Evolutionary conservation across 2,888 invertebrate species (phyloP), one percentile per base, ranked within the genome.

Genomic region (Rhimphoctona megacephalus): DNA sequence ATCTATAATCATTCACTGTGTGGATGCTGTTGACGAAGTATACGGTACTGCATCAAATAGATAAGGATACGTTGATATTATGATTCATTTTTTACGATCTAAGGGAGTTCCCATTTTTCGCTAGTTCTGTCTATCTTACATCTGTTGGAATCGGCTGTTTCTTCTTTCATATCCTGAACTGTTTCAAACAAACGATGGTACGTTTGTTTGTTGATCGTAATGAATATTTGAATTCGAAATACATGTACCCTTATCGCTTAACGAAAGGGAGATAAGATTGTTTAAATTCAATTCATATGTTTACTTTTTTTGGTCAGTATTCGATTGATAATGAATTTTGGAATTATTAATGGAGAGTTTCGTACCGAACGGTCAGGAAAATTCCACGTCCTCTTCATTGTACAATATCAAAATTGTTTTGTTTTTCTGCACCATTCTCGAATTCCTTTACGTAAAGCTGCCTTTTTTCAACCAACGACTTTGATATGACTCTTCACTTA

Each of bases 1-100:
- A 70, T 70, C 46, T 43, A 39, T 1, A 70, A 70, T 69, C 43
- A 43, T 69, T 69, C 14, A 69, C 30, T 30, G 70, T 30, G 30
- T 17, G 30, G 30, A 70, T 70, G 61, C 61, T 61, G 46, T 70
- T 30, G 49, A 30, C 30, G 30, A 19, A 46, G 49, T 49, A 19
- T 30, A 14, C 46, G 30, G 30, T 30, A 2, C n/a, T 22, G 36
- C 9, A 36, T 67, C 8, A 19, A 46, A 49, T 46, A 19, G 30
- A 70, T 19, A 49, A 30, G 17, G 19, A 70, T 17, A 30, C 61
- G 7, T 30, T 61, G 17, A 17, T 17, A 7, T 61, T 30, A 30
- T 17, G 61, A 61, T 61, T 61, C 57, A 61, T 30, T 61, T 11
- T 61, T 17, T 2, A 30, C 14, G 39, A 3, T 69, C 14, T 25